A percentile compares a stretch with the other conserved stretches of the same genome.
Conservation (phyloP, 2,113 vertebrate genomes). For the Australoheros scitulus region DNA sequence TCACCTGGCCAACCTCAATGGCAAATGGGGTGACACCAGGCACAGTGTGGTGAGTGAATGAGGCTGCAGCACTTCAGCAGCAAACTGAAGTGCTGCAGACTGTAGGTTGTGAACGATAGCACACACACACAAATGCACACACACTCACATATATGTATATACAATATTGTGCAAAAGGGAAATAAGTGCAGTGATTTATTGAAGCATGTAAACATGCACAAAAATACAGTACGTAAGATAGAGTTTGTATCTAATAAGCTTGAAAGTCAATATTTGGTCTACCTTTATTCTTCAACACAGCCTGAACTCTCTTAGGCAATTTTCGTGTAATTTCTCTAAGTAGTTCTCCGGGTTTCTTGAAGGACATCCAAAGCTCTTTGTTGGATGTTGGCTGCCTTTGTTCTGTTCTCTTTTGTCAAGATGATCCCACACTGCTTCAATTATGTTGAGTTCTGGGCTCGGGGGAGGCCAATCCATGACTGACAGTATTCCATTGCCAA, state of each 20-base stretch:
- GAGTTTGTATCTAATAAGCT: not conserved
- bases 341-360: not conserved
- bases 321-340: not conserved
- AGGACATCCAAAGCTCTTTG: not conserved
- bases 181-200: not conserved
- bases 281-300: not conserved
- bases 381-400: not conserved
- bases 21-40: constrained; percentile 83
- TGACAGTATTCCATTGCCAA: too few species aligned
- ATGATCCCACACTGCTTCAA: not conserved
- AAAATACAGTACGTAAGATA: too few species aligned
- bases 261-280: not conserved
- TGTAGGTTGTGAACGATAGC: not conserved
- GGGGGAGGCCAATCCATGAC: too few species aligned
- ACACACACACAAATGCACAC: not conserved
- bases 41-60: constrained; percentile 85
- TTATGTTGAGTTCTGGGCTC: not conserved
- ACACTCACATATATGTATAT: not conserved
- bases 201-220: not conserved
- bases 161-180: not conserved
- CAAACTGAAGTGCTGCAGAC: not conserved
- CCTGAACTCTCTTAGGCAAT: not conserved
- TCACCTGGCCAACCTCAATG: constrained; percentile 88
- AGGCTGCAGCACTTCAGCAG: not conserved
- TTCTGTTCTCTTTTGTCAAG: not conserved